Conservation (phyloP, 2,113 vertebrate species). For the Callorhinus ursinus region DNA sequence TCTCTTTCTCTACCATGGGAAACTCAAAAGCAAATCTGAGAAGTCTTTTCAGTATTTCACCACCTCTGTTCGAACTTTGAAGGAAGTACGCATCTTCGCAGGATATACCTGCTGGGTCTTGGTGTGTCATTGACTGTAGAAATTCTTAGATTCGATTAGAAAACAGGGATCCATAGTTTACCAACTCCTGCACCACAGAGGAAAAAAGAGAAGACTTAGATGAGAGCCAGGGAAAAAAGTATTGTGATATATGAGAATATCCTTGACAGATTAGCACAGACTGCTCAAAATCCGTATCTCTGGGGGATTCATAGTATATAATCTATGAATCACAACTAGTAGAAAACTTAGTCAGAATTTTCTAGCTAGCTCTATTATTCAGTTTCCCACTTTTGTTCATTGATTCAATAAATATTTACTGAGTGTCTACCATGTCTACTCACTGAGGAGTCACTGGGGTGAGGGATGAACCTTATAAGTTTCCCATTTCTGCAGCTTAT, state of each 20-base stretch:
- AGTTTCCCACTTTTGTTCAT: background rate
- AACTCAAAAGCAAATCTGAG: background rate
- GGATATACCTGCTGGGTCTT: background rate
- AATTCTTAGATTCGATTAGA: background rate
- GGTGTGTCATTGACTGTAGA: background rate
- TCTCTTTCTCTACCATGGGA: background rate
- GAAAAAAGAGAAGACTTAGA: background rate
- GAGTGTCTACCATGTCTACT: background rate
- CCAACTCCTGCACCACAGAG: background rate
- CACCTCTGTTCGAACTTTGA: background rate
- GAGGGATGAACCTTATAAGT: background rate
- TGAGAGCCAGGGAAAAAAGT: background rate
- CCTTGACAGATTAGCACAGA: background rate
- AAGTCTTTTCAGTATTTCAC: background rate
- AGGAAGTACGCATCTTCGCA: background rate
- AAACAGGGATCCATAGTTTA: background rate
- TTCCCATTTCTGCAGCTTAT: background rate
- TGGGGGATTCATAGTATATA: background rate
- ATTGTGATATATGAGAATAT: background rate
- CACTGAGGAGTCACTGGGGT: background rate
- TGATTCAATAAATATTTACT: background rate
- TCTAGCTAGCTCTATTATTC: background rate
- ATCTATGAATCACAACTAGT: background rate
- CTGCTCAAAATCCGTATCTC: background rate
- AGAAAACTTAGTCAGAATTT: background rate